Base-by-base conservation (phyloP, 2,888 invertebrate genomes). In the Physocephala rufipes region DNA sequence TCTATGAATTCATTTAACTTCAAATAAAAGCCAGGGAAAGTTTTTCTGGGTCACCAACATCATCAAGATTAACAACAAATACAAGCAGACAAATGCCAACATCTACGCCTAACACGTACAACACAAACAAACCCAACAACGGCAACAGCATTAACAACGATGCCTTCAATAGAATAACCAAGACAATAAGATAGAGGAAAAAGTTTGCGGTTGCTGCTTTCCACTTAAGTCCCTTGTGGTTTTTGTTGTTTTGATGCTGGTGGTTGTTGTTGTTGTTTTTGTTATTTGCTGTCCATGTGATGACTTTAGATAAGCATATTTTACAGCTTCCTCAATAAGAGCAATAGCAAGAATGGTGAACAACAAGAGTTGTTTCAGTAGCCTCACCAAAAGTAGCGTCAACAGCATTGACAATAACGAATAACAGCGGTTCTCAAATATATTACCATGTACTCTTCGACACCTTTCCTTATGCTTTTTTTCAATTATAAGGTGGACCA, bases 121-220 rank as follows among this genome's bases (percentile, higher is more conserved):
- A 53, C 12, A 53, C 21, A 19, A 24, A 19, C 24, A 4, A 21
- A 64, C 47, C 21, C 36, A 36, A 36, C 36, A 36, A 36, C 36
- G 9, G 9, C 36, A 36, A 36, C 21, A 62, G 28, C 15, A 59
- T 28, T 7, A 59, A 59, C 24, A 21, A 43, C 30, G 43, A 43
- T 16, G 16, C n/a, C 30, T 30, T n/a, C 36, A 62, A 61, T 21
- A 62, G 19, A 36, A 45, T 53, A 53, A 64, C 49, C 15, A 15
- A 64, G 51, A 64, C 24, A 9, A n/a, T 28, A 21, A 16, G 3
- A 51, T 26, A 7, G 28, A 30, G 28, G 64, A 28, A 49, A 64
- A 49, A 76, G 73, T 36, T 36, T 61, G 74, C 59, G 58, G 70
- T 43, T 65, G 69, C 58, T 73, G 51, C 63, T 68, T 24, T 19